Evolutionary conservation across 2,113 vertebrate species (phyloP).

Genomic region (Zapornia atra): DNA sequence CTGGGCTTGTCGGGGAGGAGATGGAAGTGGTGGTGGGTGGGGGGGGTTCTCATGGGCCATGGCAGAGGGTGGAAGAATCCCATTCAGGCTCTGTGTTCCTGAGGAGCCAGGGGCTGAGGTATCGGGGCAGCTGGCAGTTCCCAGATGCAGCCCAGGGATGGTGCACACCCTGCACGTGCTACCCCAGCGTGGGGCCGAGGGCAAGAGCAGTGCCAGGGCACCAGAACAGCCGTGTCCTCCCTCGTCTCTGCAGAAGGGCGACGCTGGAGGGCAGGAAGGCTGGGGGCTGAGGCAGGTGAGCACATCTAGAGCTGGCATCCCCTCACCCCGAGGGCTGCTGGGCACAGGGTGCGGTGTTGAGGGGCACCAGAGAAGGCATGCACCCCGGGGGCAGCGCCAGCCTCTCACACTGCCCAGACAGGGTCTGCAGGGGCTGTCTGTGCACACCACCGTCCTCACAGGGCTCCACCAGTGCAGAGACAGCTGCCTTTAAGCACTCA

Average conservation of each 20-base stretch:
- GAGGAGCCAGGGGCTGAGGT: background rate
- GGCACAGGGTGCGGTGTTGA: accelerated
- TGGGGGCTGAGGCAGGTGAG: background rate
- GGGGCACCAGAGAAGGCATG: accelerated
- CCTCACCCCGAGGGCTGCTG: background rate
- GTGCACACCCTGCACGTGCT: accelerated
- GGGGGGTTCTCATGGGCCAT: accelerated
- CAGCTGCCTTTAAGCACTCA: background rate
- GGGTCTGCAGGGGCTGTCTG: accelerated
- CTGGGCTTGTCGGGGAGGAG: background rate
- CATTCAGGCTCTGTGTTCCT: background rate
- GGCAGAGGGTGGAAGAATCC: background rate
- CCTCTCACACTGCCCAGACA: accelerated
- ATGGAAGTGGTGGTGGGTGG: no score
- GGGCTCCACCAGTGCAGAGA: background rate
- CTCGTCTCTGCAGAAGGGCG: accelerated
- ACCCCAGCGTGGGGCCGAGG: background rate
- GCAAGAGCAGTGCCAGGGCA: background rate
- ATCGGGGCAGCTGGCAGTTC: background rate
- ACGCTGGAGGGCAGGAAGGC: background rate
- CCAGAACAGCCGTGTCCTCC: accelerated
- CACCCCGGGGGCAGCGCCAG: background rate
- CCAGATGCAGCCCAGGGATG: background rate
- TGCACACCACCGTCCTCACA: accelerated
- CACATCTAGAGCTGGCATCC: accelerated